These are phyloP conservation scores for Ancistrus triradiatus DNA, from an alignment of 2,113 vertebrate genomes.

Conservation along the genomic window DNA sequence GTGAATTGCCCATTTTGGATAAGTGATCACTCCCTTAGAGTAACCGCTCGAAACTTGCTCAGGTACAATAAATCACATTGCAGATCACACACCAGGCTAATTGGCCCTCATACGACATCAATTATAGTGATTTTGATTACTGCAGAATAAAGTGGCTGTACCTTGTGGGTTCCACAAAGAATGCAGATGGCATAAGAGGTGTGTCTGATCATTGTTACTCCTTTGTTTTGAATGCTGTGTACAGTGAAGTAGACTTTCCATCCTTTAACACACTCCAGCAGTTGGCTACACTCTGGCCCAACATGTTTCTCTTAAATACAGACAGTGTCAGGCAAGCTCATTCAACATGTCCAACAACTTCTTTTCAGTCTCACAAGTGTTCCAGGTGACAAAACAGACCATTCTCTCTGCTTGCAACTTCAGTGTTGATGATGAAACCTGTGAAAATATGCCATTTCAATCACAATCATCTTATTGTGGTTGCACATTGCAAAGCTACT, in stretches of 20 bases:
- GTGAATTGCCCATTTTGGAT: no score
- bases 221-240: background rate
- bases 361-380: background rate
- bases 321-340: background rate
- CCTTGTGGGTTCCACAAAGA: background rate
- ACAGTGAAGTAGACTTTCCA: slow-evolving; percentile 9
- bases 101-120: no score
- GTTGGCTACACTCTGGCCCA: background rate
- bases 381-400: background rate
- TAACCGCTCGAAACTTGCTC: no score
- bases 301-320: slow-evolving; percentile 1
- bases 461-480: no score
- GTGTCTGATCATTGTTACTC: slow-evolving; percentile 21
- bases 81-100: no score
- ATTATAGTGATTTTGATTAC: no score
- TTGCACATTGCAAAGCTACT: no score
- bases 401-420: background rate
- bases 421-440: background rate
- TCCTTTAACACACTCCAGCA: background rate
- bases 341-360: background rate
- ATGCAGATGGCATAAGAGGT: background rate
- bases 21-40: no score
- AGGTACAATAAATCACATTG: no score
- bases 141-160: slow-evolving; percentile 9
- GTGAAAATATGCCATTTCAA: no score